These are phyloP conservation scores for Cassiopea andromeda DNA, from an alignment of 30 jellyfish, hydroid and myxozoan genomes.

Conservation along the genomic window DNA sequence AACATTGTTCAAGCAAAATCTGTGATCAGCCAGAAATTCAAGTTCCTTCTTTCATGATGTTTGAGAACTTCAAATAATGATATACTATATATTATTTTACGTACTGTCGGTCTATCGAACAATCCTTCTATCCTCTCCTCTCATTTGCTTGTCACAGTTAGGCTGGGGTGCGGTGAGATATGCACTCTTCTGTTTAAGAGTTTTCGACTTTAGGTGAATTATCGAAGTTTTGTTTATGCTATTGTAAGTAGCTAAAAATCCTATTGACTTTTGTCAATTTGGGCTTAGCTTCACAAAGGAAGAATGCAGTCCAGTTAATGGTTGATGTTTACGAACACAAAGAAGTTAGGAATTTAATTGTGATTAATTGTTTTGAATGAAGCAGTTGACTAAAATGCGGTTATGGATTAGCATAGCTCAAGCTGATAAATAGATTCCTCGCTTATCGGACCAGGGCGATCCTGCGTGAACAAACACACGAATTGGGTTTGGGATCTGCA, in stretches of 20 bases:
- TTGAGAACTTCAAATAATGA: no score
- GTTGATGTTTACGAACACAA: constrained; percentile 14
- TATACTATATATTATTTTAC: no score
- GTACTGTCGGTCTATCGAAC: no score
- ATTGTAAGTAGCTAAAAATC: background rate
- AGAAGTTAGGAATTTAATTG: constrained; percentile 5
- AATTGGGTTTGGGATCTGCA: constrained; percentile 4
- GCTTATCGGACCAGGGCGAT: background rate
- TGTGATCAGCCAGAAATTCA: no score
- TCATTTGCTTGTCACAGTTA: no score
- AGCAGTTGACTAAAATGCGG: constrained; percentile 13
- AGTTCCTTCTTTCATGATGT: no score
- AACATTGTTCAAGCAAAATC: no score
- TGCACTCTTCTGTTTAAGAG: no score
- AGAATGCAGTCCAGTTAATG: background rate
- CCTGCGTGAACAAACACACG: constrained; percentile 39
- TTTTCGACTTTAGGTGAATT: background rate
- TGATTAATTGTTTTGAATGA: constrained; percentile 2
- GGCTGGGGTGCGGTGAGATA: no score
- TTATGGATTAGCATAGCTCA: constrained; percentile 14
- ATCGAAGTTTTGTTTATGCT: background rate
- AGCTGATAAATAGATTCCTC: constrained; percentile 12
- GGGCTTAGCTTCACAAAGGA: background rate
- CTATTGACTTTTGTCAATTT: background rate
- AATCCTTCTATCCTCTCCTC: no score